Evolutionary conservation across 2,797 vertebrate species (phyloP).

Genomic region (Propithecus deckenii): DNA sequence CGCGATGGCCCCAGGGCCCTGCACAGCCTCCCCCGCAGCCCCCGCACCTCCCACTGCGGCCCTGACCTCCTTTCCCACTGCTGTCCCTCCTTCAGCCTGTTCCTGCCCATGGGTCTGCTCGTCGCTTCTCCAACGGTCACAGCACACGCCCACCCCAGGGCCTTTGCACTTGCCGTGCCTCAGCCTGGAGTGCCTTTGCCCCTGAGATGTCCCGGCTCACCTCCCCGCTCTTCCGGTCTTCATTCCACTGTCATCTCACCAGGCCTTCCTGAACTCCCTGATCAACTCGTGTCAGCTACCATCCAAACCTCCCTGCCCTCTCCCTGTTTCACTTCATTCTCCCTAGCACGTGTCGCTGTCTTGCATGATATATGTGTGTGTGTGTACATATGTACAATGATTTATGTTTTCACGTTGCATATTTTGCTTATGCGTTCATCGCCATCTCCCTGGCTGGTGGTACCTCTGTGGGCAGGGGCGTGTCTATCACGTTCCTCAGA

Average conservation of each 20-base stretch:
- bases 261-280: background rate
- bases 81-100: background rate
- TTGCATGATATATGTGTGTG: background rate
- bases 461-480: background rate
- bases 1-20: fast-evolving
- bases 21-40: background rate
- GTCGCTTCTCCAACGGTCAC: background rate
- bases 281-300: background rate
- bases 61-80: background rate
- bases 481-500: background rate
- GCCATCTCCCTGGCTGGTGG: background rate
- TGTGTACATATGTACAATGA: background rate
- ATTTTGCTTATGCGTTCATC: background rate
- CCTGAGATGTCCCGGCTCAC: background rate
- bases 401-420: background rate
- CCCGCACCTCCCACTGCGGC: fast-evolving
- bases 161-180: background rate
- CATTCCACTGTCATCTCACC: background rate
- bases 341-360: background rate
- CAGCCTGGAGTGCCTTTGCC: background rate
- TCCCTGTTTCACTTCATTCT: background rate
- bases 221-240: background rate
- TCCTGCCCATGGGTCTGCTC: background rate
- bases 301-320: background rate
- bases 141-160: background rate